These are phyloP conservation scores for Paratrypauchen microcephalus DNA, from an alignment of 2,797 vertebrate species.

Conservation along the genomic window DNA sequence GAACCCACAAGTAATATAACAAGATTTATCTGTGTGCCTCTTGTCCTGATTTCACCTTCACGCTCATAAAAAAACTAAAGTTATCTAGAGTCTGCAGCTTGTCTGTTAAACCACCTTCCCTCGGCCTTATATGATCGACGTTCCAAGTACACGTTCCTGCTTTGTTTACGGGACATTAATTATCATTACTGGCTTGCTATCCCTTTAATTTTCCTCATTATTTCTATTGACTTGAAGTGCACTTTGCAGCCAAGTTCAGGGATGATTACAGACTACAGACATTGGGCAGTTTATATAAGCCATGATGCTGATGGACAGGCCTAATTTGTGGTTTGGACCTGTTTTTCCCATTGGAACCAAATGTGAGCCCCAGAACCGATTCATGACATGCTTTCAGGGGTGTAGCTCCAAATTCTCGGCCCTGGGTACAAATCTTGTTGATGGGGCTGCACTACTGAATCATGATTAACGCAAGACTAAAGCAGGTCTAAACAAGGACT, in stretches of 20 bases:
- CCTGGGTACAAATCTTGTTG: too few species aligned
- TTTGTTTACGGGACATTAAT: conserved; percentile 47
- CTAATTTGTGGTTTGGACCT: conserved; percentile 52
- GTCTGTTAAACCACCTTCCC: conserved; percentile 24
- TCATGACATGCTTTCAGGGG: conserved; percentile 16
- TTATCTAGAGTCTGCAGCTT: conserved; percentile 11
- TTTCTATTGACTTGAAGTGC: conserved; percentile 52
- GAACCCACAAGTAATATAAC: conserved; percentile 5
- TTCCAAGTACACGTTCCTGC: conserved; percentile 30
- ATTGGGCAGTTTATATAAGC: conserved; percentile 37
- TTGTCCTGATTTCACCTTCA: conserved; percentile 9
- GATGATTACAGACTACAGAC: conserved; percentile 57
- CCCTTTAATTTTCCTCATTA: conserved; percentile 59
- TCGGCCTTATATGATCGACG: conserved; percentile 27
- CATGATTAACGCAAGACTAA: too few species aligned
- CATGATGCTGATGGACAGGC: conserved; percentile 49
- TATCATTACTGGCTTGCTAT: conserved; percentile 53
- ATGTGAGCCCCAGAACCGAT: conserved; percentile 31
- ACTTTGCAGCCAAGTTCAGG: conserved; percentile 46
- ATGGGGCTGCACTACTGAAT: too few species aligned
- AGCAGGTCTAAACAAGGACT: too few species aligned
- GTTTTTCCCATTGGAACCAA: conserved; percentile 37
- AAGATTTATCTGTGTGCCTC: conserved; percentile 1
- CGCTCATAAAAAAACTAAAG: neutral
- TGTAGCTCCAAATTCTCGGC: too few species aligned